A percentile compares a stretch with the other conserved stretches of the same genome.
These are phyloP conservation scores for Phylloscopus trochilus DNA, from an alignment of 2,113 vertebrate species.

Conservation along the genomic window DNA sequence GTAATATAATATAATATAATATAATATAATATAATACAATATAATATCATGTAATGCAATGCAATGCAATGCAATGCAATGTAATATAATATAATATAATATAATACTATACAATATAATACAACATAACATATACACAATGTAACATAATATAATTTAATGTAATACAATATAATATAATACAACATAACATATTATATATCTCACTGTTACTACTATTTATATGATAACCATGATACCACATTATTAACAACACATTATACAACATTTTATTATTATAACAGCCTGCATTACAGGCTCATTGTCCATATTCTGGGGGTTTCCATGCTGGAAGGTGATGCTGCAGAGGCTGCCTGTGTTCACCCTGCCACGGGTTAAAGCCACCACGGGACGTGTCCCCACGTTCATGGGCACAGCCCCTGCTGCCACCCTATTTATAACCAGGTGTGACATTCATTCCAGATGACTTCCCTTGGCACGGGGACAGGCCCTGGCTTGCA, in stretches of 20 bases:
- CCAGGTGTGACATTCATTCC: slow-evolving; percentile 10
- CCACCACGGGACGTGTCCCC: not conserved
- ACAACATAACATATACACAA: not conserved
- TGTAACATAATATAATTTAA: not conserved
- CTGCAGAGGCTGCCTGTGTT: not conserved
- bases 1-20: not conserved
- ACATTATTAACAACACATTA: too few species aligned
- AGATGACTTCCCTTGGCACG: not conserved
- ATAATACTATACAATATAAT: not conserved
- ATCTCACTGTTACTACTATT: not conserved
- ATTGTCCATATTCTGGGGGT: fast-evolving
- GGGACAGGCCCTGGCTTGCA: not conserved
- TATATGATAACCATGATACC: too few species aligned
- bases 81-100: not conserved
- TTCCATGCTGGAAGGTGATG: not conserved
- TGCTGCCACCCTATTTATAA: slow-evolving; percentile 32
- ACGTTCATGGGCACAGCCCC: not conserved
- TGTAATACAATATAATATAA: not conserved
- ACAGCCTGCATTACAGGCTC: too few species aligned
- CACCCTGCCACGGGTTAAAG: not conserved
- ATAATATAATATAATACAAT: too few species aligned
- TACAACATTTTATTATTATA: fast-evolving
- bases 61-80: too few species aligned
- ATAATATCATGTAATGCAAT: too few species aligned
- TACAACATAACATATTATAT: not conserved